Conservation (phyloP, 2,113 vertebrate species). For the Lathamus discolor region DNA sequence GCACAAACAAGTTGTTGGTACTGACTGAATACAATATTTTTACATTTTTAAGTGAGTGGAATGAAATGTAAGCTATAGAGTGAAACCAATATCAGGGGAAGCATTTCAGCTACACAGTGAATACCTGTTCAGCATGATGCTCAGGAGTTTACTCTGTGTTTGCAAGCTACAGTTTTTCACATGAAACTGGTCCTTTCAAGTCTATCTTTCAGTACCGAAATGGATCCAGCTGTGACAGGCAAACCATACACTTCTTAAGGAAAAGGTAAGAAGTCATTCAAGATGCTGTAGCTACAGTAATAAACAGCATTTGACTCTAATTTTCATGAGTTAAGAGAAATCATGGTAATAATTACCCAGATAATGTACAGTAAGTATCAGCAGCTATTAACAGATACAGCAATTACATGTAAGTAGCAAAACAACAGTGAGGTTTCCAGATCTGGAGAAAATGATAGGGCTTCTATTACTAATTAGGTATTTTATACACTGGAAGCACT, state of each 20-base stretch:
- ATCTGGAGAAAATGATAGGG: constrained; percentile 65
- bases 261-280: not conserved
- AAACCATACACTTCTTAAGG: not conserved
- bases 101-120: not conserved
- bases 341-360: constrained; percentile 61
- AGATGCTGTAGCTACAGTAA: not conserved
- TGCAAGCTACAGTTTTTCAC: not conserved
- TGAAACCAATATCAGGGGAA: not conserved
- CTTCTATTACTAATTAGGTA: constrained; percentile 89
- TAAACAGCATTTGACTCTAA: constrained; percentile 27
- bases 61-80: not conserved
- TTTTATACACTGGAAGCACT: constrained; percentile 83
- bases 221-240: not conserved
- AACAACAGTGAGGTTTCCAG: constrained; percentile 66
- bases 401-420: constrained; percentile 44
- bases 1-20: constrained; percentile 25
- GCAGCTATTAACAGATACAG: constrained; percentile 63
- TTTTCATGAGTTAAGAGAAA: constrained; percentile 65
- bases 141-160: not conserved
- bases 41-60: not conserved
- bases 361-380: constrained; percentile 64
- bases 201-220: not conserved
- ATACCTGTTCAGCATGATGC: not conserved
- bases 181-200: not conserved
- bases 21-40: constrained; percentile 36